A percentile compares a stretch with the other conserved stretches of the same genome.
These are phyloP conservation scores for Drosophila rufa DNA, from an alignment of 1,140 invertebrate genomes.

Conservation along the genomic window DNA sequence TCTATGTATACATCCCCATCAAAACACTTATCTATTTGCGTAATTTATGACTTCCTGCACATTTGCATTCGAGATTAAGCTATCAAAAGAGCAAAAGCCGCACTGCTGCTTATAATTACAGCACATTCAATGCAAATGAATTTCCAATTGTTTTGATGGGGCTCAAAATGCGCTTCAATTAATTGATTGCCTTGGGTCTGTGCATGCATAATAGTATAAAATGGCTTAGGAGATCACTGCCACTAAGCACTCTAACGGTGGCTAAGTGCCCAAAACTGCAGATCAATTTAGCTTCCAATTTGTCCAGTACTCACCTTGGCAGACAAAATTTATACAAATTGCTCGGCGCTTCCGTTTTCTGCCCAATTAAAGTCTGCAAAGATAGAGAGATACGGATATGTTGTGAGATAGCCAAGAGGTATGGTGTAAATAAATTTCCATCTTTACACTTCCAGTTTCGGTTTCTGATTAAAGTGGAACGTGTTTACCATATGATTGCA, in stretches of 20 bases:
- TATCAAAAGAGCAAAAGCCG: slow-evolving; percentile 63
- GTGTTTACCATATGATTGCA: not conserved
- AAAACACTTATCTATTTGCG: slow-evolving; percentile 40
- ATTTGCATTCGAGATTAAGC: slow-evolving; percentile 74
- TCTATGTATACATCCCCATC: slow-evolving; percentile 4
- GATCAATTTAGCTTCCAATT: slow-evolving; percentile 5
- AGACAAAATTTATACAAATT: slow-evolving; percentile 38
- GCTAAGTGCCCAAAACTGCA: slow-evolving; percentile 4
- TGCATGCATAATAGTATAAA: slow-evolving; percentile 37
- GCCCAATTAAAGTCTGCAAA: slow-evolving; percentile 51
- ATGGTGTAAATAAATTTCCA: not conserved
- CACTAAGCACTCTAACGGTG: slow-evolving; percentile 1
- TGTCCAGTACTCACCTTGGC: slow-evolving; percentile 53
- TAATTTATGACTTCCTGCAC: slow-evolving; percentile 78
- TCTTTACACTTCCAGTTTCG: slow-evolving; percentile 5
- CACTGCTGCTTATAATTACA: slow-evolving; percentile 48
- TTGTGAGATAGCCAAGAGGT: no score
- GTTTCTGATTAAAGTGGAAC: not conserved
- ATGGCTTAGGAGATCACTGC: slow-evolving; percentile 19
- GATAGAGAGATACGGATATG: slow-evolving; percentile 4
- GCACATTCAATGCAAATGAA: slow-evolving; percentile 72
- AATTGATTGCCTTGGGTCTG: slow-evolving; percentile 58
- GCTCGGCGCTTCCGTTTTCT: slow-evolving; percentile 20
- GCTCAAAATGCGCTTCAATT: slow-evolving; percentile 68
- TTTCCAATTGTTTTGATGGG: slow-evolving; percentile 65